phyloP scores from a whole-genome alignment of 2,888 invertebrate genomes.

The Athalia rosae region DNA sequence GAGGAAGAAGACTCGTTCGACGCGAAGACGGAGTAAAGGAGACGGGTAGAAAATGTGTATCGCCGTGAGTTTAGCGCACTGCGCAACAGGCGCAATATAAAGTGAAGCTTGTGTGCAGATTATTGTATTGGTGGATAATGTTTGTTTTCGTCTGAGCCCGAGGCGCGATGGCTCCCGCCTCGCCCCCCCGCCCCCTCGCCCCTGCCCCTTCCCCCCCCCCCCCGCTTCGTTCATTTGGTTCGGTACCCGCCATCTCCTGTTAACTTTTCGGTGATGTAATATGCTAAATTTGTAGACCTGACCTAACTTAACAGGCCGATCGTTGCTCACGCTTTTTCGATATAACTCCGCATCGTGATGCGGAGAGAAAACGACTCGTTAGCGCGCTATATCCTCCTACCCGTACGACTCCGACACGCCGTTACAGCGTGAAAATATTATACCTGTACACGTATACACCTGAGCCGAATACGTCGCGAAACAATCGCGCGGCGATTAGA shows the following conservation, averaged over 20 bases:
- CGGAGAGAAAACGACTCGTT: too few relatives aligned
- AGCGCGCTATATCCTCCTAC: too few relatives aligned
- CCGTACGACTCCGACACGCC: too few relatives aligned
- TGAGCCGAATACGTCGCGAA: too few relatives aligned
- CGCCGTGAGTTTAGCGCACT: not conserved
- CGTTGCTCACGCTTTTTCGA: slow-evolving; percentile 14
- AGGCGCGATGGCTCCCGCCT: not conserved
- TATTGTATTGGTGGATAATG: slow-evolving; percentile 19
- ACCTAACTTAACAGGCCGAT: slow-evolving; percentile 58
- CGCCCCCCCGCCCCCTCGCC: not conserved
- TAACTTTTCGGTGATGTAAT: slow-evolving; percentile 56
- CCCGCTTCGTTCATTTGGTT: not conserved
- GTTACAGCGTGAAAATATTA: too few relatives aligned
- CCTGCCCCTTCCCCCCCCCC: not conserved
- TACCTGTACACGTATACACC: too few relatives aligned
- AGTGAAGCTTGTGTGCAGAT: not conserved
- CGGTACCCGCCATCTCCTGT: not conserved
- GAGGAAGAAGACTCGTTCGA: not conserved
- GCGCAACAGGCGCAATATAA: slow-evolving; percentile 1
- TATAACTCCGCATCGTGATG: too few relatives aligned
- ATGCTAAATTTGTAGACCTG: slow-evolving; percentile 61
- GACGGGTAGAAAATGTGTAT: not conserved
- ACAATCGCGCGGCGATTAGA: too few relatives aligned
- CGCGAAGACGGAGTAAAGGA: not conserved
- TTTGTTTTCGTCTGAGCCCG: slow-evolving; percentile 36